Percentiles rank a stretch among this genome's conserved stretches.
Conservation (phyloP, 2,113 vertebrate genomes). For the Oncorhynchus nerka region DNA sequence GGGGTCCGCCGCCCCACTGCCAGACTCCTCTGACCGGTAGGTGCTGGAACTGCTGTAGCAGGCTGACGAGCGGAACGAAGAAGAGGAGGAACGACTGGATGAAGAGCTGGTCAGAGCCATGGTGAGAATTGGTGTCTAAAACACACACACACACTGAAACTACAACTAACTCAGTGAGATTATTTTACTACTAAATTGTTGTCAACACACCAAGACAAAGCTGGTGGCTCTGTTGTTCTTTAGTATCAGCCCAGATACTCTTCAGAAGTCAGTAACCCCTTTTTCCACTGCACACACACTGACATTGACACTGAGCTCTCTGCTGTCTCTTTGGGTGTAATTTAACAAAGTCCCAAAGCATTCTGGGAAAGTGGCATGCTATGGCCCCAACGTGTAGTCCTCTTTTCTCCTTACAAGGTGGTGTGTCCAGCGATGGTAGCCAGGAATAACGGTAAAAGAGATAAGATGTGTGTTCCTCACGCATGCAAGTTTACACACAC, state of each 20-base stretch:
- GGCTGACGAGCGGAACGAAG: conserved; percentile 61
- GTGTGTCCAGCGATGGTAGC: conserved; percentile 37
- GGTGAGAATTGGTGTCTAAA: background rate
- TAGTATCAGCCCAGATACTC: background rate
- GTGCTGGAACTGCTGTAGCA: conserved; percentile 68
- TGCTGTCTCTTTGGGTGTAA: background rate
- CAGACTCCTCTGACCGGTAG: conserved; percentile 53
- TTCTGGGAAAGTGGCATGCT: conserved; percentile 57
- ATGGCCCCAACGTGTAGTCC: background rate
- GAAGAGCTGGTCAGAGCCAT: conserved; percentile 66
- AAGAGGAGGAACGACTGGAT: conserved; percentile 64
- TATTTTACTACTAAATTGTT: background rate
- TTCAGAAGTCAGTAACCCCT: background rate
- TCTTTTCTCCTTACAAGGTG: conserved; percentile 67
- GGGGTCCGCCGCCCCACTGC: conserved; percentile 34
- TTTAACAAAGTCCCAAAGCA: conserved; percentile 51
- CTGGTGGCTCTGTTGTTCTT: background rate
- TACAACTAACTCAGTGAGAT: background rate
- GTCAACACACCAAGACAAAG: background rate
- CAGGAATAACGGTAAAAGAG: conserved; percentile 68
- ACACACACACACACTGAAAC: background rate
- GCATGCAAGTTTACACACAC: conserved; percentile 10
- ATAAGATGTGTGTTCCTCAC: conserved; percentile 56
- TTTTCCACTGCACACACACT: background rate
- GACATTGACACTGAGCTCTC: background rate